A percentile compares a stretch with the other conserved stretches of the same genome.
Evolutionary conservation across 2,888 invertebrate genomes (phyloP).

Genomic region (Fragum fragum): DNA sequence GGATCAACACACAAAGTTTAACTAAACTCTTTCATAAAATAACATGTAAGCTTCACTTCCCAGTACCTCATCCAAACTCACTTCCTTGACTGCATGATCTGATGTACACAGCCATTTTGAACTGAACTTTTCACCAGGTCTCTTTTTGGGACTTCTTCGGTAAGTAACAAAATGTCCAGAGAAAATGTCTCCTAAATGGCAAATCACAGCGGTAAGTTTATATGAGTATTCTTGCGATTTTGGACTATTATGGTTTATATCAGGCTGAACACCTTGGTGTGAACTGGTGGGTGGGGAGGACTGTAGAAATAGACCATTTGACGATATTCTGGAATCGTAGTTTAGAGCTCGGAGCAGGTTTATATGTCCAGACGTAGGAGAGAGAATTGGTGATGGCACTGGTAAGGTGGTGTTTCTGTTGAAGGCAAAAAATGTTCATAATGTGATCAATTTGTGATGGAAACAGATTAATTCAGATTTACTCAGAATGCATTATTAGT

Average conservation of each 20-base stretch:
- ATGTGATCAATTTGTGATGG: neutral
- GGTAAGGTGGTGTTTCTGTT: conserved; percentile 53
- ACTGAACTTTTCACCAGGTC: conserved; percentile 75
- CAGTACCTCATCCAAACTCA: conserved; percentile 93
- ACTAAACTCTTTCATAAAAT: conserved; percentile 91
- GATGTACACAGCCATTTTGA: conserved; percentile 95
- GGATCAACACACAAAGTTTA: neutral
- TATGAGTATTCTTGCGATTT: conserved; percentile 89
- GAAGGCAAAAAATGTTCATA: conserved; percentile 18
- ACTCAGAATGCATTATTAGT: no score
- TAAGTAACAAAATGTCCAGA: conserved; percentile 98
- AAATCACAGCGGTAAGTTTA: conserved; percentile 94
- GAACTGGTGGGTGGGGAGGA: conserved; percentile 52
- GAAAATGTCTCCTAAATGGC: conserved; percentile 95
- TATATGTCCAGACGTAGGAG: conserved; percentile 77
- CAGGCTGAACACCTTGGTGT: conserved; percentile 84
- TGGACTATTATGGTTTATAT: conserved; percentile 73
- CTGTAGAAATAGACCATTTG: conserved; percentile 78
- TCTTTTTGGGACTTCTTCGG: conserved; percentile 89
- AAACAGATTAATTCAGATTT: no score
- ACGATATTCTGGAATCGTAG: conserved; percentile 80
- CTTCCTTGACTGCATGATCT: conserved; percentile 94
- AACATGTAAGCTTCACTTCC: conserved; percentile 96
- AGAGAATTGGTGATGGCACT: conserved; percentile 27
- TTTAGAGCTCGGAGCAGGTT: conserved; percentile 84